Evolutionary conservation across 1,140 invertebrate genomes (phyloP), one percentile per base, ranked within the genome.

Genomic region (Euura lappo): DNA sequence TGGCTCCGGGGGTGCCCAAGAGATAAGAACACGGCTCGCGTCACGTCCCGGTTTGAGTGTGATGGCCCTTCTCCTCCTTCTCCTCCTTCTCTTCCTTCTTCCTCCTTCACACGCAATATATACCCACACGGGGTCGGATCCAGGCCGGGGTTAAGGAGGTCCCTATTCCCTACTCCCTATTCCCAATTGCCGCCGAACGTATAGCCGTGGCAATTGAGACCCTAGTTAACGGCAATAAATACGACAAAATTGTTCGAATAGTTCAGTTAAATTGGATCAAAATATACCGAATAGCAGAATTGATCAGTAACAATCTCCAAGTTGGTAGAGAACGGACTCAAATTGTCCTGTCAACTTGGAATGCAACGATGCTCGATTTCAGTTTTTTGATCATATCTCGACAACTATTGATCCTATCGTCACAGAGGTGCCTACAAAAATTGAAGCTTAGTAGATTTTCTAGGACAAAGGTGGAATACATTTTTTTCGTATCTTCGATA

Each of bases 1-100:
- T 65, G 74, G 60, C 28, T 69, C 66, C 70, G 68, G 75, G 79
- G 78, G 74, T 75, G 72, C 75, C 73, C 76, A 73, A 82, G 80
- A 84, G 85, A 87, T 87, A 87, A 87, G 85, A 84, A 83, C 78
- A 78, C 79, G 76, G 76, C 81, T 76, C 79, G 79, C 81, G 84
- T 87, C 85, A 86, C 85, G 85, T 87, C 79, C 77, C 77, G 77
- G 77, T 84, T 87, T 85, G 79, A 86, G 80, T 82, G 80, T 82
- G 83, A 86, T 84, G 80, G 76, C 80, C 79, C 75, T 74, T 60
- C 51, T n/a, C 51, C 8, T n/a, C 13, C 13, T 60, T 0, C 28
- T 28, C 51, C 51, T n/a, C 51, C 75, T 73, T 74, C 76, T 74
- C 79, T n/a, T 8, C 47, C 75, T 72, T 74, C 76, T 73, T 72